Evolutionary conservation across 2,113 vertebrate genomes (phyloP).

Genomic region (Vulpes vulpes): DNA sequence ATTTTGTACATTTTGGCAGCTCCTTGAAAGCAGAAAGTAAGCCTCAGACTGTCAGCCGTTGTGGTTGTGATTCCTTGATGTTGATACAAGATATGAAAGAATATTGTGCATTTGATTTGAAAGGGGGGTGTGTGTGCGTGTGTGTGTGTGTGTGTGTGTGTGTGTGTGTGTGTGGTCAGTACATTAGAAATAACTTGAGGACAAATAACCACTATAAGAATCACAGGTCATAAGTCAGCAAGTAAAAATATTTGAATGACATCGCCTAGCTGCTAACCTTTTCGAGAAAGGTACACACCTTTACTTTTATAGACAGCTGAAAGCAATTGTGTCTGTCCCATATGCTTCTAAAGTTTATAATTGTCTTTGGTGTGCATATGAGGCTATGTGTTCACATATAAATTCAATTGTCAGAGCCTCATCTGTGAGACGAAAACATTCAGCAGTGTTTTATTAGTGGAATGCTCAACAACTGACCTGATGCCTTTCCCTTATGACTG

Average conservation of each 20-base stretch:
- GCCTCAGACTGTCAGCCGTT: slow-evolving; percentile 80
- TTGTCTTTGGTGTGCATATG: slow-evolving; percentile 70
- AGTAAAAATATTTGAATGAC: slow-evolving; percentile 85
- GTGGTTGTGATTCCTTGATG: slow-evolving; percentile 82
- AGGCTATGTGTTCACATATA: slow-evolving; percentile 69
- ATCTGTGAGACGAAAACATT: slow-evolving; percentile 64
- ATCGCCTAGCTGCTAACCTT: slow-evolving; percentile 83
- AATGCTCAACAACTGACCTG: slow-evolving; percentile 36
- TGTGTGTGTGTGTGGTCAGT: not conserved
- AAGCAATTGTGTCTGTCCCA: slow-evolving; percentile 83
- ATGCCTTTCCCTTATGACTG: slow-evolving; percentile 36
- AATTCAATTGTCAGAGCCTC: slow-evolving; percentile 64
- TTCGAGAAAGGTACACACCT: slow-evolving; percentile 85
- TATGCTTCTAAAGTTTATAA: slow-evolving; percentile 74
- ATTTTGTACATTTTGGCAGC: slow-evolving; percentile 86
- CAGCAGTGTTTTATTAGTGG: slow-evolving; percentile 72
- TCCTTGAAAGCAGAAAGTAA: slow-evolving; percentile 84
- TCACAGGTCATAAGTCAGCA: slow-evolving; percentile 75
- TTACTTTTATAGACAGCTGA: slow-evolving; percentile 85
- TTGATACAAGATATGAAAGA: slow-evolving; percentile 86
- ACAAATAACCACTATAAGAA: slow-evolving; percentile 50
- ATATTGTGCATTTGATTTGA: slow-evolving; percentile 80
- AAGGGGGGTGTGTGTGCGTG: slow-evolving; percentile 34
- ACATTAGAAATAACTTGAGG: slow-evolving; percentile 76
- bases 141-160: not conserved